phyloP scores from a whole-genome alignment of 2,113 vertebrate species.

The Centrocercus urophasianus region DNA sequence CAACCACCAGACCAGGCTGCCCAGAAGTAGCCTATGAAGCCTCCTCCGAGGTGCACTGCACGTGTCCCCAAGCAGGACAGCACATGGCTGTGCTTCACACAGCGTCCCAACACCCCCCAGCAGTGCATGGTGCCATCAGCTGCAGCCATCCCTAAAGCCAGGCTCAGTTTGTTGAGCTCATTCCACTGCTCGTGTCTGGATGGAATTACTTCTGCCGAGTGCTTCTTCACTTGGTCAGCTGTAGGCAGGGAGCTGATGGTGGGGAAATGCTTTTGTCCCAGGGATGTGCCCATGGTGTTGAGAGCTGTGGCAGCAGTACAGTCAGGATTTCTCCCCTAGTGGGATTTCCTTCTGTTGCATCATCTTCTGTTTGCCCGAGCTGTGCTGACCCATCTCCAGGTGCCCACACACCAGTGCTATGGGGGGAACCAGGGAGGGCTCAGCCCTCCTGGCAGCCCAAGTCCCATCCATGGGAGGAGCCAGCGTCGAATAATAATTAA shows the following conservation, averaged over 20 bases:
- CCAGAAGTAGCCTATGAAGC: no score
- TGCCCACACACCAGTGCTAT: not conserved
- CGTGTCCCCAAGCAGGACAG: not conserved
- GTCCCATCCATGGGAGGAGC: not conserved
- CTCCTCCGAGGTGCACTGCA: not conserved
- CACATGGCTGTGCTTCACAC: not conserved
- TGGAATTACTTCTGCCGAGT: slow-evolving; percentile 6
- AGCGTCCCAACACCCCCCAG: not conserved
- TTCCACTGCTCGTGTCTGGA: not conserved
- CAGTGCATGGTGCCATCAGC: not conserved
- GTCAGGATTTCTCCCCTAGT: not conserved
- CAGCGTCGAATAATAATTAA: not conserved
- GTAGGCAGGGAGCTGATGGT: not conserved
- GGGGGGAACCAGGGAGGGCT: not conserved
- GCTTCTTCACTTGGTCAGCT: slow-evolving; percentile 45
- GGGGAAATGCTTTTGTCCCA: not conserved
- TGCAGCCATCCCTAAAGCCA: not conserved
- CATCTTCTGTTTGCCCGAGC: not conserved
- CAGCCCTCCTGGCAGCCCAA: not conserved
- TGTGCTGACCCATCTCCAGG: no score
- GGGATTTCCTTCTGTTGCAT: slow-evolving; percentile 26
- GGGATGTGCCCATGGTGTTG: accelerated
- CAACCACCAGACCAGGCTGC: no score
- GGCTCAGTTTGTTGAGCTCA: not conserved
- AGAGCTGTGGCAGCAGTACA: accelerated